Base-by-base conservation (phyloP, 1,140 invertebrate species). In the Drosophila paulistorum region DNA sequence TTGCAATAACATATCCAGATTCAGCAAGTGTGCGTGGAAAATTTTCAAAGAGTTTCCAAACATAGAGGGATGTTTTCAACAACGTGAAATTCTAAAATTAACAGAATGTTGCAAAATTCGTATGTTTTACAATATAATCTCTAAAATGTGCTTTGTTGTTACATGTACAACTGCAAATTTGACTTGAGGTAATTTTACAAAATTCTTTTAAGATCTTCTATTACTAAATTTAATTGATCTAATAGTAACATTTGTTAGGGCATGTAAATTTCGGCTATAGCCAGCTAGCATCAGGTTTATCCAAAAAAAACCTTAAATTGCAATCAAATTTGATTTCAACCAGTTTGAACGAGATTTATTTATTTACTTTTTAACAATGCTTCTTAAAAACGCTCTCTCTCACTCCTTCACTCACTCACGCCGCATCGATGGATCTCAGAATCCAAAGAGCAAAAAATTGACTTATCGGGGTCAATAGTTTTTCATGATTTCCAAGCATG, bases 361-460 rank as follows among this genome's bases (percentile, higher is more conserved):
- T 81, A 81, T 81, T 81, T 81, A 74, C 39, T 55, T 63, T 63
- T 23, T 20, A 48, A 30, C 23, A n/a, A 39, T 39, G n/a, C 51
- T 66, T 67, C 23, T 71, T 57, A 35, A 61, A 26, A 51, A 69
- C 37, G 48, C 74, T 54, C 45, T 64, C 66, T 42, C 74, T 45
- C 45, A 63, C 45, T 64, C 66, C 39, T 70, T 45, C 45, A 63
- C 64, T 39, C 45, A 45, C 41, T 51, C 61, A 55, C 11, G 9
- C 51, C 33, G 45, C n/a, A 23, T 35, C 41, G 23, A 48, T 41
- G 11, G 14, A 33, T 61, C 9, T 20, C 7, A 41, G 20, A n/a
- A 60, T 42, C 23, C 13, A 23, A 41, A n/a, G 20, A 41, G 23
- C 3, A 41, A 62, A 41, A 62, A 41, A 39, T n/a, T 9, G 23